phyloP scores from a whole-genome alignment of 2,797 vertebrate species.

The Mus minutoides region DNA sequence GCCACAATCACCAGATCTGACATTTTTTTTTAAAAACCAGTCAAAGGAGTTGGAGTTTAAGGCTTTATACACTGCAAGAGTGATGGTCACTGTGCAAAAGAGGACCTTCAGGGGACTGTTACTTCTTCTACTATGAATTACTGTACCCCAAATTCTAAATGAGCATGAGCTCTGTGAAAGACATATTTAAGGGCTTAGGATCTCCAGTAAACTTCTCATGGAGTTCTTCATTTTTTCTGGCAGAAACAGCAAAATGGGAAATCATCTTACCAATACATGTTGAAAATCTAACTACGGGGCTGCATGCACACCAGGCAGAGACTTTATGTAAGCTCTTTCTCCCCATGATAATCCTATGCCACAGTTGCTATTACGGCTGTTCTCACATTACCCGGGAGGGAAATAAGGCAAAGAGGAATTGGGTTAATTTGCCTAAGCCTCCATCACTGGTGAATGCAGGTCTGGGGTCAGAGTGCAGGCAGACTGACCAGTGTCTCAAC shows the following conservation, averaged over 20 bases:
- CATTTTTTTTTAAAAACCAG: neutral
- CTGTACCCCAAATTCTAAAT: neutral
- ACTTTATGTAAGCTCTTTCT: neutral
- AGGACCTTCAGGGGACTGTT: neutral
- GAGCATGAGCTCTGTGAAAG: neutral
- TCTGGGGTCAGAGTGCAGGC: neutral
- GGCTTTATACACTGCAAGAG: neutral
- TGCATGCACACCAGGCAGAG: neutral
- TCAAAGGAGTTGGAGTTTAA: neutral
- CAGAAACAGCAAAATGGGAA: neutral
- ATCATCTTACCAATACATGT: neutral
- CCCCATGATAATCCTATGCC: neutral
- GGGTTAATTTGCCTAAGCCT: neutral
- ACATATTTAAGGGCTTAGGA: neutral
- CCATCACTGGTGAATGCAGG: neutral
- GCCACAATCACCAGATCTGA: neutral
- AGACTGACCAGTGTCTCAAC: neutral
- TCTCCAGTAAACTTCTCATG: neutral
- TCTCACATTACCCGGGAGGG: neutral
- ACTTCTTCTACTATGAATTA: accelerated
- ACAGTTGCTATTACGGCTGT: neutral
- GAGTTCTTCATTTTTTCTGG: neutral
- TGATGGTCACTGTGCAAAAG: neutral
- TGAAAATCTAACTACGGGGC: neutral
- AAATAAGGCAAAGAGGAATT: neutral